These are phyloP conservation scores for Dynastes tityus DNA, from an alignment of 2,888 invertebrate genomes.

Conservation along the genomic window DNA sequence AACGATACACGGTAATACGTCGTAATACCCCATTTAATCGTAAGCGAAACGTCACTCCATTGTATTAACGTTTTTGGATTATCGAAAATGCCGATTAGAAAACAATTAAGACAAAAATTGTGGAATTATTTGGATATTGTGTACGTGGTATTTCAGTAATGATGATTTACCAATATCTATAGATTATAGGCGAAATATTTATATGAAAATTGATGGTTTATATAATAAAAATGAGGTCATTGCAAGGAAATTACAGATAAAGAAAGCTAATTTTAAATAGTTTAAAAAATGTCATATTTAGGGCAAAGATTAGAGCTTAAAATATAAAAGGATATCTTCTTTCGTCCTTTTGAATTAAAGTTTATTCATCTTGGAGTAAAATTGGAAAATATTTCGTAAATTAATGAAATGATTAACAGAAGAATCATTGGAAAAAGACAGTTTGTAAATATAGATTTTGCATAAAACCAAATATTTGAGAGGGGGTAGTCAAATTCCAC, in stretches of 20 bases:
- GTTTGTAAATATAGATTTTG: too few species aligned
- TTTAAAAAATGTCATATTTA: neutral
- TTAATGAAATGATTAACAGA: too few species aligned
- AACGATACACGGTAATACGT: conserved; percentile 32
- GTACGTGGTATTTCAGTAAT: conserved; percentile 1
- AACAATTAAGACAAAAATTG: conserved; percentile 25
- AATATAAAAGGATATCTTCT: too few species aligned
- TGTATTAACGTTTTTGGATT: conserved; percentile 24
- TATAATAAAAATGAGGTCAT: conserved; percentile 6
- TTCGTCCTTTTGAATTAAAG: too few species aligned
- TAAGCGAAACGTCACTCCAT: conserved; percentile 23
- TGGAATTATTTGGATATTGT: conserved; percentile 19
- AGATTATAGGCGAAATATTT: neutral
- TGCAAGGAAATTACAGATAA: neutral
- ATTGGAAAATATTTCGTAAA: too few species aligned
- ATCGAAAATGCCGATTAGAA: conserved; percentile 17
- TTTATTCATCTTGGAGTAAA: too few species aligned
- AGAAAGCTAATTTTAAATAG: neutral
- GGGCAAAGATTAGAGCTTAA: neutral
- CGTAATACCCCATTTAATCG: conserved; percentile 27
- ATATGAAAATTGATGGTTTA: neutral
- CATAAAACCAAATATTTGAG: too few species aligned
- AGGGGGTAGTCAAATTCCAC: too few species aligned
- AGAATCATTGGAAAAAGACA: too few species aligned
- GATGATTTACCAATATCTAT: neutral